Percentiles rank a stretch among this genome's conserved stretches.
Evolutionary conservation across 2,888 invertebrate genomes (phyloP).

Genomic region (Hesperia comma): DNA sequence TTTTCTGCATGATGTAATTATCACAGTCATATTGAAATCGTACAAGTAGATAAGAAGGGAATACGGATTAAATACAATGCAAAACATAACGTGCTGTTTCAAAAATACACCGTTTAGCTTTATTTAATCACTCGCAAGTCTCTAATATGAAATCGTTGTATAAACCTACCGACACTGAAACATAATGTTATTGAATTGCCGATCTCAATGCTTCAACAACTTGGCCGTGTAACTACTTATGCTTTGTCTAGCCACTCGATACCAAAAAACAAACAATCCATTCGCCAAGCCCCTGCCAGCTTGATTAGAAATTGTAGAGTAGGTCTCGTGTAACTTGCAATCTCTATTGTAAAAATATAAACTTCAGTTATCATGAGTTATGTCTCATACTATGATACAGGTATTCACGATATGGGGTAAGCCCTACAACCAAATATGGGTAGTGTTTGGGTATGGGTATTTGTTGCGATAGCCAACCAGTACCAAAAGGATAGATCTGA

Average conservation of each 20-base stretch:
- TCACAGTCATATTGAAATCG: no score
- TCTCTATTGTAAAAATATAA: not conserved
- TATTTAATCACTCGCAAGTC: constrained; percentile 11
- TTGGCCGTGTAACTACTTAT: constrained; percentile 13
- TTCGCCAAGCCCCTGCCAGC: constrained; percentile 14
- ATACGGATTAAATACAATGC: no score
- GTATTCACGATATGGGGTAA: no score
- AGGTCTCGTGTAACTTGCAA: not conserved
- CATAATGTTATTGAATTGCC: constrained; percentile 10
- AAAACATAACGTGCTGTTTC: not conserved
- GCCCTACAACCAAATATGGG: no score
- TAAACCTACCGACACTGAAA: constrained; percentile 7
- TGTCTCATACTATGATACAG: no score
- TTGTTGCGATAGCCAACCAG: no score
- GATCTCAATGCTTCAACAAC: not conserved
- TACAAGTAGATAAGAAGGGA: no score
- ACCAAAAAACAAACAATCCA: constrained; percentile 11
- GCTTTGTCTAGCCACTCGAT: constrained; percentile 17
- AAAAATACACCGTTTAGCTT: not conserved
- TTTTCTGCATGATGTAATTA: no score
- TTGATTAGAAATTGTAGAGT: constrained; percentile 25
- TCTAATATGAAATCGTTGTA: constrained; percentile 18
- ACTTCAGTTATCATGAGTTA: no score
- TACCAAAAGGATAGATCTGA: no score
- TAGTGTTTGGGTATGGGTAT: no score